Percentiles rank a stretch among this genome's conserved stretches.
These are phyloP conservation scores for Aphelocoma coerulescens DNA, from an alignment of 2,113 vertebrate genomes.

Conservation along the genomic window DNA sequence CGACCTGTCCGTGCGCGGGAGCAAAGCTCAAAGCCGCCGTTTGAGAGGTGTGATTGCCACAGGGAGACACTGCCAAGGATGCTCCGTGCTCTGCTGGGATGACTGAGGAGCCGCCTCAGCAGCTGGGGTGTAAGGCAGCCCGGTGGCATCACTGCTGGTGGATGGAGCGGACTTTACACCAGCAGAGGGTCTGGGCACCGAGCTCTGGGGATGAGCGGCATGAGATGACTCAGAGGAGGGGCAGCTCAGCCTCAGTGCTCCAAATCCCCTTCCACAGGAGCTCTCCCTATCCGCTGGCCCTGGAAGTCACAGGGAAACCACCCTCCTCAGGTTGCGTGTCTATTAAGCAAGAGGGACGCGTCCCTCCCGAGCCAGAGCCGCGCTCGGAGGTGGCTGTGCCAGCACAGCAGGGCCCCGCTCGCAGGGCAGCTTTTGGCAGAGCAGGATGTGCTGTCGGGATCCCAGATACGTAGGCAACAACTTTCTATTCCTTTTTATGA, in stretches of 20 bases:
- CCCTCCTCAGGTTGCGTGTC: neutral
- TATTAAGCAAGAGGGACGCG: neutral
- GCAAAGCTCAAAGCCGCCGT: neutral
- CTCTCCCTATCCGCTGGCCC: neutral
- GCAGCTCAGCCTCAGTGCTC: neutral
- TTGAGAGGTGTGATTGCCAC: neutral
- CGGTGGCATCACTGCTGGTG: neutral
- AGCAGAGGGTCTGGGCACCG: neutral
- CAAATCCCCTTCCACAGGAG: neutral
- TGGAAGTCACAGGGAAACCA: neutral
- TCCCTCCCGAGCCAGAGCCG: neutral
- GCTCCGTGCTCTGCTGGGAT: neutral
- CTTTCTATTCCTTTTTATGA: neutral
- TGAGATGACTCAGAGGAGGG: neutral
- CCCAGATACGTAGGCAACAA: neutral
- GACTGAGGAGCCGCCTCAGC: neutral
- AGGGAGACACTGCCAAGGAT: neutral
- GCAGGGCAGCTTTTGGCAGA: neutral
- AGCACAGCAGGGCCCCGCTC: neutral
- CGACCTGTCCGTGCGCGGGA: neutral
- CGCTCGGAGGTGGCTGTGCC: neutral
- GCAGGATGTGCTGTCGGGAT: neutral
- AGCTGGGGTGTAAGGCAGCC: neutral
- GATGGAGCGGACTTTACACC: accelerated
- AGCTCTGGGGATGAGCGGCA: accelerated